Base-by-base conservation (phyloP, 1,140 invertebrate species). In the Brachionus asplanchnoidis region DNA sequence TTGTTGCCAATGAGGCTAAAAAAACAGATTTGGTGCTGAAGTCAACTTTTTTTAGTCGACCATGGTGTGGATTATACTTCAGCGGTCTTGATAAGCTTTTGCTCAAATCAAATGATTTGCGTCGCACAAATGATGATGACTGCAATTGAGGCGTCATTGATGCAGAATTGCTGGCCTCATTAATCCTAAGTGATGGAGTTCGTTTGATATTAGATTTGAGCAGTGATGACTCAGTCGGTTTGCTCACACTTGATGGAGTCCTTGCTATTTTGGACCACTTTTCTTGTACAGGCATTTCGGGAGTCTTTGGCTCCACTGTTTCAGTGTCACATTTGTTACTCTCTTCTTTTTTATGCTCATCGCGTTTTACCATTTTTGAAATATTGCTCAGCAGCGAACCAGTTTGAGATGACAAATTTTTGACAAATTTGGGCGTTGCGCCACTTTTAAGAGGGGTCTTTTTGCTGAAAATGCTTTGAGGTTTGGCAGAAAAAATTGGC, bases 61-160 rank as follows among this genome's bases (percentile, higher is more conserved):
- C 73, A 53, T 77, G 73, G 53, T 77, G 73, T 28, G 73, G 73
- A 77, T 77, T 77, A 4, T 77, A 77, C 5, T 36, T 36, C 3
- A 77, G 26, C 17, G 73, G 42, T 26, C 32, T 77, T n/a, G 42
- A 12, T 4, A 77, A 36, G 20, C 42, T 50, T 26, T 50, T 46
- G 28, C 11, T 50, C 12, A 77, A 44, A 28, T 77, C 73, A 36
- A 36, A 77, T 26, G 73, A 77, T 50, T 77, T 77, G n/a, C 73
- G 73, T 28, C 73, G 20, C 3, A 77, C 44, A 50, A 77, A 77
- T 5, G 73, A 77, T 0, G 42, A 50, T 14, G 73, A 26, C 42
- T 77, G 73, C 23, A 77, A 53, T 42, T 73, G 68, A 40, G 36
- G 36, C 1, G 68, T 40, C 17, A 73, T 73, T 20, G 68, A 73